Evolutionary conservation across 2,888 invertebrate genomes (phyloP).

Genomic region (Cybosia mesomella): DNA sequence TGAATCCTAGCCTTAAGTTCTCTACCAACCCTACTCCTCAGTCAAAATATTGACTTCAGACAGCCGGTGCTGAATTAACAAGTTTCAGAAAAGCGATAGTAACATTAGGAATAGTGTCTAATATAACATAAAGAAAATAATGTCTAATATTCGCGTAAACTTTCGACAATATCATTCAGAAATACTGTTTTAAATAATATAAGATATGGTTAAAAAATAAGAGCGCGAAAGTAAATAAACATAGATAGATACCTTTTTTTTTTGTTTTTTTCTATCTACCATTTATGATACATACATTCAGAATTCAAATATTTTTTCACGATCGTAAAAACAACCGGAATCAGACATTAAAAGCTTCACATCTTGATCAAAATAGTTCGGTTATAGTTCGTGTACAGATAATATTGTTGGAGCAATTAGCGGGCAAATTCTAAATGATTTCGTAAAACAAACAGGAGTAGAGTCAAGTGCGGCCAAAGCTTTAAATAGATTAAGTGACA

Average conservation of each 20-base stretch:
- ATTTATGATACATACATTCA: no score
- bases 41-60: no score
- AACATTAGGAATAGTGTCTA: no score
- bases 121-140: no score
- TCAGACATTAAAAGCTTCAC: slow-evolving; percentile 20
- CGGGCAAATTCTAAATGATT: slow-evolving; percentile 59
- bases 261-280: no score
- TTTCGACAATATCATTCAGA: no score
- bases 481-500: slow-evolving; percentile 67
- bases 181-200: no score
- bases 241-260: not conserved
- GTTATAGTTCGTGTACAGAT: slow-evolving; percentile 47
- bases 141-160: no score
- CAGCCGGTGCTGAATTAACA: no score
- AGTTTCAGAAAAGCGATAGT: no score
- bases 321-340: slow-evolving; percentile 20
- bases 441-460: slow-evolving; percentile 63
- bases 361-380: slow-evolving; percentile 32
- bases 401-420: slow-evolving; percentile 65
- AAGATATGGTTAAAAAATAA: not conserved
- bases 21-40: no score
- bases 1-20: no score
- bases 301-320: slow-evolving; percentile 6
- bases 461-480: slow-evolving; percentile 64
- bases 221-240: not conserved